These are phyloP conservation scores for Zingel zingel DNA, from an alignment of 2,113 vertebrate species.

Conservation along the genomic window DNA sequence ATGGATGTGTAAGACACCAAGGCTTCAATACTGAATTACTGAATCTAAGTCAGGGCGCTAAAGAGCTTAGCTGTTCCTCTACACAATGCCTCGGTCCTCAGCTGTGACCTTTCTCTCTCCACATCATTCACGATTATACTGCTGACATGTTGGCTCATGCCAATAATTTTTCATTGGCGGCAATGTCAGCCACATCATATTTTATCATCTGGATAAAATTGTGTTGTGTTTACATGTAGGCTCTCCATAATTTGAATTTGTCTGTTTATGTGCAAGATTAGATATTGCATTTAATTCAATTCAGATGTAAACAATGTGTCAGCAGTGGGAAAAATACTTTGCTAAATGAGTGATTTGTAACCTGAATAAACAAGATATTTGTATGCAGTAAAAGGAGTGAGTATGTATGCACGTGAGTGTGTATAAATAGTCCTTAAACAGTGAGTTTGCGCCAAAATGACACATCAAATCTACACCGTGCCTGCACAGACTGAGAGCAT, in stretches of 20 bases:
- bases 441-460: constrained; percentile 21
- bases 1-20: constrained; percentile 41
- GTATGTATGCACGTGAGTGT: constrained; percentile 14
- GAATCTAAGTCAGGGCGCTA: constrained; percentile 62
- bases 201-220: constrained; percentile 81
- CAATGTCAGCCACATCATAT: constrained; percentile 80
- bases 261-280: constrained; percentile 72
- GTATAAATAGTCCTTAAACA: constrained; percentile 39
- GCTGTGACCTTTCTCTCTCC: constrained; percentile 81
- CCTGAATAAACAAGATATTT: constrained; percentile 27
- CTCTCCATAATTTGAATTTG: constrained; percentile 72
- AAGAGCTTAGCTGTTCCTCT: constrained; percentile 78
- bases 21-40: constrained; percentile 66
- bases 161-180: constrained; percentile 81
- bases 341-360: constrained; percentile 46
- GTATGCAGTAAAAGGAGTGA: constrained; percentile 5
- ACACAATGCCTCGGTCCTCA: constrained; percentile 76
- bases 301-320: constrained; percentile 58
- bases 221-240: constrained; percentile 75
- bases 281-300: constrained; percentile 72
- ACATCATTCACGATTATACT: constrained; percentile 77
- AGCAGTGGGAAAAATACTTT: constrained; percentile 33
- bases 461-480: constrained; percentile 6
- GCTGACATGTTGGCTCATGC: constrained; percentile 81
- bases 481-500: constrained; percentile 6